Evolutionary conservation across 1,140 invertebrate genomes (phyloP).

Genomic region (Oedothorax gibbosus): DNA sequence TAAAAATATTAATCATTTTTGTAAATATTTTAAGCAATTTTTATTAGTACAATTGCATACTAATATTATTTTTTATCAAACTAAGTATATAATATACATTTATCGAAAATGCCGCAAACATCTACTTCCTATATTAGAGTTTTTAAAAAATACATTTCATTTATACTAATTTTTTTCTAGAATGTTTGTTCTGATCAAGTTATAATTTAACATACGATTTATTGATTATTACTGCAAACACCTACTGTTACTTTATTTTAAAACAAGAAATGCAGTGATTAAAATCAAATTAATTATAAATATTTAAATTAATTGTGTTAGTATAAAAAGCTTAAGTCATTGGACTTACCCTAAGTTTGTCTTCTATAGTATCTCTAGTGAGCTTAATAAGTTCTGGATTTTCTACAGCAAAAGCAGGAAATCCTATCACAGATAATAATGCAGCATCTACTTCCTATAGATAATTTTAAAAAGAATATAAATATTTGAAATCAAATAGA

Average conservation of each 20-base stretch:
- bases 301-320: background rate
- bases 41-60: background rate
- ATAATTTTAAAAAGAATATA: no score
- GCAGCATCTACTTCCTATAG: constrained; percentile 91
- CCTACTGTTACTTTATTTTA: no score
- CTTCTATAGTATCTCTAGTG: constrained; percentile 86
- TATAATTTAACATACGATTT: no score
- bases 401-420: constrained; percentile 98
- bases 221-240: no score
- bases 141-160: no score
- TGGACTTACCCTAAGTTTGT: constrained; percentile 77
- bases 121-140: no score
- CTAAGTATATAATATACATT: background rate
- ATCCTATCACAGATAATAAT: constrained; percentile 94
- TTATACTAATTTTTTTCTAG: no score
- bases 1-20: constrained; percentile 62
- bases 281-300: constrained; percentile 53
- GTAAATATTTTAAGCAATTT: constrained; percentile 36
- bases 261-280: constrained; percentile 20
- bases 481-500: no score
- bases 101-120: no score
- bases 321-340: background rate
- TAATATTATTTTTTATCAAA: no score
- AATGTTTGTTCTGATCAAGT: no score
- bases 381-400: constrained; percentile 89